phyloP scores from a whole-genome alignment of 2,797 vertebrate genomes.

The Cottoperca gobio region DNA sequence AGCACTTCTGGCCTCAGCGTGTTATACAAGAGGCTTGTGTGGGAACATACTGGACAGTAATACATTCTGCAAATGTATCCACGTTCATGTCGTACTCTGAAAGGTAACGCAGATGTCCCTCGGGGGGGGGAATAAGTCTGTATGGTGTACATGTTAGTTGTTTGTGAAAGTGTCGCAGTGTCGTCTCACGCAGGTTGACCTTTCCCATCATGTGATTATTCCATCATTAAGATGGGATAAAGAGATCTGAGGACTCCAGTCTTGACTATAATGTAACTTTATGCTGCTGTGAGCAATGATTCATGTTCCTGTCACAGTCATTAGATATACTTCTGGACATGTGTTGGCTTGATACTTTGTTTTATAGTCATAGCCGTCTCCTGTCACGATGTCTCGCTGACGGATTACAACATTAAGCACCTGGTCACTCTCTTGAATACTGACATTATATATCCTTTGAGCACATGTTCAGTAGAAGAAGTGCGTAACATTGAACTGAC shows the following conservation, averaged over 20 bases:
- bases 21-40: constrained; percentile 56
- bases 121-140: constrained; percentile 18
- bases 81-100: constrained; percentile 21
- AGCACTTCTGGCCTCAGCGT: constrained; percentile 50
- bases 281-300: constrained; percentile 3
- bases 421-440: background rate
- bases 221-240: constrained; percentile 34
- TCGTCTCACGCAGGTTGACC: background rate
- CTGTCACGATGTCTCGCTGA: background rate
- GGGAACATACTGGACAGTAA: constrained; percentile 42
- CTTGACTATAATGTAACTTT: constrained; percentile 24
- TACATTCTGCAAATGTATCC: constrained; percentile 58
- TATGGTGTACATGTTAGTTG: constrained; percentile 12
- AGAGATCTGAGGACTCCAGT: constrained; percentile 23
- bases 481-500: no score
- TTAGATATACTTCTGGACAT: background rate
- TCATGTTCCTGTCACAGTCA: constrained; percentile 9
- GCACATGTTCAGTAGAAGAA: background rate
- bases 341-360: background rate
- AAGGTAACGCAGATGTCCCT: constrained; percentile 25
- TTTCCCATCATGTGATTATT: no score
- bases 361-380: background rate
- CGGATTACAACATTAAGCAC: background rate
- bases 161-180: background rate
- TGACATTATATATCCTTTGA: background rate